These are phyloP conservation scores for Drosophila ironensis DNA, from an alignment of 1,140 invertebrate genomes.

Conservation along the genomic window DNA sequence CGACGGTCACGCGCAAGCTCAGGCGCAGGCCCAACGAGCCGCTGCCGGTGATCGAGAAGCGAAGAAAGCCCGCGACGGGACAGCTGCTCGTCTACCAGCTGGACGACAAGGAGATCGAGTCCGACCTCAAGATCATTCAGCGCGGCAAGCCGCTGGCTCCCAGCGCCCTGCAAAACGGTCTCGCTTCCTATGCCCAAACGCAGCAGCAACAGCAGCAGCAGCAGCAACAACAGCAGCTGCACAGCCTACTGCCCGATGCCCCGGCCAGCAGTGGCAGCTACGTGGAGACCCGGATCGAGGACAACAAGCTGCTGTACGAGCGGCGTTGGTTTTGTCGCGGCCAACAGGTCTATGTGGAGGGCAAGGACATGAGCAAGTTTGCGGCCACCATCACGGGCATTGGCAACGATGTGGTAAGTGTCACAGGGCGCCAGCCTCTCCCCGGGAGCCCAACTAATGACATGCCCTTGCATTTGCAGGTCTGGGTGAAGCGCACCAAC, in stretches of 20 bases:
- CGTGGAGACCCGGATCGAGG: constrained; percentile 93
- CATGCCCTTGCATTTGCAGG: constrained; percentile 84
- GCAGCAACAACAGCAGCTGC: constrained; percentile 4
- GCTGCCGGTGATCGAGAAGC: constrained; percentile 91
- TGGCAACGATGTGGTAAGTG: constrained; percentile 91
- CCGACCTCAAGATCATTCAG: constrained; percentile 92
- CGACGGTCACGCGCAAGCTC: constrained; percentile 92
- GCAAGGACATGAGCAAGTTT: constrained; percentile 91
- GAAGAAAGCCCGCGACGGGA: constrained; percentile 88
- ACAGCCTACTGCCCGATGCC: constrained; percentile 50
- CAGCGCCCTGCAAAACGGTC: constrained; percentile 65
- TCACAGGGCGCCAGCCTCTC: no score
- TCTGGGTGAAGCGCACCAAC: constrained; percentile 93
- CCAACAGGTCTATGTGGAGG: constrained; percentile 95
- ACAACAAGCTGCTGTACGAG: constrained; percentile 96
- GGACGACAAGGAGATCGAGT: constrained; percentile 94
- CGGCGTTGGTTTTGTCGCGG: constrained; percentile 97
- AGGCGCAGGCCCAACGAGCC: constrained; percentile 96
- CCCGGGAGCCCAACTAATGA: not conserved
- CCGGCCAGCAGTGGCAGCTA: constrained; percentile 81
- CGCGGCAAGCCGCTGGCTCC: constrained; percentile 84
- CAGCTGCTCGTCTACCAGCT: constrained; percentile 92
- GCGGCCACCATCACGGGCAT: constrained; percentile 94
- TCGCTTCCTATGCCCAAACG: constrained; percentile 46
- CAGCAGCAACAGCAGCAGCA: constrained; percentile 32